A percentile compares a stretch with the other conserved stretches of the same genome.
These are phyloP conservation scores for Ladona fulva DNA, from an alignment of 1,140 invertebrate species.

Conservation along the genomic window DNA sequence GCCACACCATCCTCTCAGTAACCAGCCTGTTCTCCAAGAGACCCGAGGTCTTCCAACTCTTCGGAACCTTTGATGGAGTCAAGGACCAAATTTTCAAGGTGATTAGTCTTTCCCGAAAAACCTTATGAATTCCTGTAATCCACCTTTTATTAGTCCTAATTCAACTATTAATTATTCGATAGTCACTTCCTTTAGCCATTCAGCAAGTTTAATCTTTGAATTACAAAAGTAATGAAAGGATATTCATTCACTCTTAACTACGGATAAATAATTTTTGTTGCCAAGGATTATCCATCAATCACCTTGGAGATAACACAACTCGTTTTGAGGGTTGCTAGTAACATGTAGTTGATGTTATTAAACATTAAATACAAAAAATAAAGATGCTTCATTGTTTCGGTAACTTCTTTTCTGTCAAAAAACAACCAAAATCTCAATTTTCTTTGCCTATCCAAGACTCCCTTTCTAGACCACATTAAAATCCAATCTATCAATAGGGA, in stretches of 20 bases:
- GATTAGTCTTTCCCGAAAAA: slow-evolving; percentile 22
- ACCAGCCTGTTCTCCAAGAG: slow-evolving; percentile 35
- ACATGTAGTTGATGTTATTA: no score
- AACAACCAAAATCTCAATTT: no score
- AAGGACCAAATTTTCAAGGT: slow-evolving; percentile 46
- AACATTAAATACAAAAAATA: no score
- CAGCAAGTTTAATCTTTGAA: neutral
- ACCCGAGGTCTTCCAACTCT: slow-evolving; percentile 41
- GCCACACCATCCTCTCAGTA: slow-evolving; percentile 37
- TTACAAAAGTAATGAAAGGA: neutral
- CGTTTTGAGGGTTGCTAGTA: no score
- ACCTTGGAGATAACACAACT: no score
- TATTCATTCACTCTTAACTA: neutral
- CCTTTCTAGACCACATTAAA: no score
- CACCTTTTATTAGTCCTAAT: neutral
- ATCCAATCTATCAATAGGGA: no score
- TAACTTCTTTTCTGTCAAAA: no score
- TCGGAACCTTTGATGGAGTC: slow-evolving; percentile 39
- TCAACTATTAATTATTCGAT: neutral
- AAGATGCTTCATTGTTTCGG: no score
- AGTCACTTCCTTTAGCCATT: neutral
- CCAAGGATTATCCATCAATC: neutral
- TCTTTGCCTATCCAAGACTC: no score
- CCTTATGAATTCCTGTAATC: neutral
- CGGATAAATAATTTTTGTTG: neutral